Base-by-base conservation (phyloP, 2,113 vertebrate species). In the Probosciger aterrimus region DNA sequence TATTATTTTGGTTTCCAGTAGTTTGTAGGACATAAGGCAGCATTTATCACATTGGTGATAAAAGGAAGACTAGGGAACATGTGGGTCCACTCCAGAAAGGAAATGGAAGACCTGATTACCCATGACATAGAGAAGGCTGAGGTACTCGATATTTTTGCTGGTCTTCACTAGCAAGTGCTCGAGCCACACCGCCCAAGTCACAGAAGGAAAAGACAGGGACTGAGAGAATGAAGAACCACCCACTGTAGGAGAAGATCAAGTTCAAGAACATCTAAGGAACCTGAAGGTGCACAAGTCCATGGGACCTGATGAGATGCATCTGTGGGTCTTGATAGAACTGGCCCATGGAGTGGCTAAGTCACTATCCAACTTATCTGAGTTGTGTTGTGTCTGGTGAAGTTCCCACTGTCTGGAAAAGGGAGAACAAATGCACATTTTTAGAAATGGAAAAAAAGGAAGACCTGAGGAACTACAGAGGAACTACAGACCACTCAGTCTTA, bases 1-100 rank as follows among this genome's bases (percentile, higher is more conserved):
- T 91, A 90, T 93, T 95, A 91, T 91, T 97, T 79, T 78, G 83
- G 84, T 93, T 97, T 88, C 65, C 62, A 90, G 49, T 83, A 91
- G 65, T 92, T 97, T 92, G n/a, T 91, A 88, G 60, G 37, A 68
- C 30, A 70, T 59, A 94, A 92, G 39, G 59, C n/a, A 90, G 27
- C 62, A 92, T 92, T 84, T 59, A 59, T 24, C 33, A 59, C 33
- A 35, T 59, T 35, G 20, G 57, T 59, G 57, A 35, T 59, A 59
- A 59, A 59, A 35, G 9, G n/a, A 59, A 59, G 14, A 59, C 57
- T 59, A 24, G 33, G 20, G 33, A 59, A 35, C 14, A 59, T 10
- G 33, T 35, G 22, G 57, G 57, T 59, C 57, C 33, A 35, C 57
- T 59, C 14, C n/a, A 35, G 33, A 59, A 59, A 59, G 22, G 57